These are phyloP conservation scores for Eolophus roseicapilla DNA, from an alignment of 2,113 vertebrate genomes.

Conservation along the genomic window DNA sequence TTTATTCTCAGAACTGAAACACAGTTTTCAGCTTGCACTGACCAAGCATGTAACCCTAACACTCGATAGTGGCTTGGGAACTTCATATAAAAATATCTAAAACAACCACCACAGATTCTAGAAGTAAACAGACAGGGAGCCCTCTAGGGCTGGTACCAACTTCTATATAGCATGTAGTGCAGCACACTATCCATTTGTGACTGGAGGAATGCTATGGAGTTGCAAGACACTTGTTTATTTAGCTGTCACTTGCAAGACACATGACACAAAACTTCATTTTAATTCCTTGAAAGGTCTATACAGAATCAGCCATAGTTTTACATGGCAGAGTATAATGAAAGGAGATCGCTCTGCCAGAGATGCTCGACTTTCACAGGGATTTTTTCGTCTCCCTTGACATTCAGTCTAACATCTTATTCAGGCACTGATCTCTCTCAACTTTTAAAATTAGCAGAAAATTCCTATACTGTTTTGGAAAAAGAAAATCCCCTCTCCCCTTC, in stretches of 20 bases:
- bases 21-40: not conserved
- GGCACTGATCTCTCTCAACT: not conserved
- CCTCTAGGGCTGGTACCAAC: not conserved
- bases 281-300: not conserved
- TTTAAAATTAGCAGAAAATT: not conserved
- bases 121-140: not conserved
- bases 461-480: not conserved
- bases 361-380: not conserved
- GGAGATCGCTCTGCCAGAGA: not conserved
- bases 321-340: not conserved
- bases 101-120: not conserved
- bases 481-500: not conserved
- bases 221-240: not conserved
- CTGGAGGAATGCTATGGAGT: not conserved
- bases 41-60: not conserved
- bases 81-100: not conserved
- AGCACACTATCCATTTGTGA: not conserved
- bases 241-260: not conserved
- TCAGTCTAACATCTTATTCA: not conserved
- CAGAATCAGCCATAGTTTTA: not conserved
- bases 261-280: not conserved
- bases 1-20: not conserved
- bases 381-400: not conserved
- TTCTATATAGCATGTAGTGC: not conserved
- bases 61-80: fast-evolving